Base-by-base conservation (phyloP, 2,113 vertebrate species). In the Tetrao urogallus region DNA sequence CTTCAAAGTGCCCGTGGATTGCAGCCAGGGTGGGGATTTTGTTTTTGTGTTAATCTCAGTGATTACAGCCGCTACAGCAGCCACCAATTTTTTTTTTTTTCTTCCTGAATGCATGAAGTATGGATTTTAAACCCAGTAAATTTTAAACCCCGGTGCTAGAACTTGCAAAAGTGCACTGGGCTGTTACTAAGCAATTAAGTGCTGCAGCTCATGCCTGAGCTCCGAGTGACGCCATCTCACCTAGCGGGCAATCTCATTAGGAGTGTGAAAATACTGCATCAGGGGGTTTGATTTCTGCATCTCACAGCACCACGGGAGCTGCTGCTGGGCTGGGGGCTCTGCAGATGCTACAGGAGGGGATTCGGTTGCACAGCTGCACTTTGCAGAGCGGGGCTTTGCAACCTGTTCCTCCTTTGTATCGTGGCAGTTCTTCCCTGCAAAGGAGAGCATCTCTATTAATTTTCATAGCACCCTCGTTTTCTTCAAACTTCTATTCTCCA, bases 151-250 rank as follows among this genome's bases (percentile, higher is more conserved):
- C 22, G 5, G 34, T 54, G 74, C 69, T 76, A 24, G 52, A 65
- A 14, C 50, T 54, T 42, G 36, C 61, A 32, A 4, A 36, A 13
- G 25, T 25, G 63, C 58, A 32, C 25, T 43, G 34, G 77, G 52
- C 70, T 79, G 86, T 90, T 95, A 57, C 92, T 74, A 48, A 87
- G 86, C 61, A 76, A 22, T 83, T 63, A 45, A 77, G 58, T 25
- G 43, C 20, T 66, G 74, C 14, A 40, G 45, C 63, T 80, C 48
- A 65, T 1, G 34, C 60, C 63, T 28, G 71, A 52, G 92, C 76
- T 84, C 56, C 0, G 6, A 8, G 12, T 58, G 91, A 43, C 1
- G 12, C 64, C 14, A 8, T 27, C 47, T 48, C 8, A 2, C 58
- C 79, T 60, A 12, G 73, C 57, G 20, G 48, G 67, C 12, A 19